phyloP scores from a whole-genome alignment of 2,888 invertebrate species.

The Lissonota sp. region DNA sequence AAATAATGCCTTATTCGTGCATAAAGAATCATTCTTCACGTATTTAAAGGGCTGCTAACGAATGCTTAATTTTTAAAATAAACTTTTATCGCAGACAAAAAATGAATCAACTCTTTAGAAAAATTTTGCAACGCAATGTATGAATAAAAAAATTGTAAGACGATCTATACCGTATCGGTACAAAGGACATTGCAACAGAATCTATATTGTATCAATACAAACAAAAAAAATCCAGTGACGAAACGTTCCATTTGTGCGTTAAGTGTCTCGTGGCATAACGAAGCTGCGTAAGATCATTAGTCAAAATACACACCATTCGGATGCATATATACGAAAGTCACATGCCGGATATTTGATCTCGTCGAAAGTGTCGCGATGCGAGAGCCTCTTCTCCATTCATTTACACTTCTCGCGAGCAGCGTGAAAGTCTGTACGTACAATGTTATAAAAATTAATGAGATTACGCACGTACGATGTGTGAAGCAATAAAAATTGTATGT shows the following conservation, averaged over 20 bases:
- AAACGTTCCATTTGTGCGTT: conserved; percentile 11
- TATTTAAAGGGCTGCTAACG: too few species aligned
- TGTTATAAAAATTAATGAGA: not conserved
- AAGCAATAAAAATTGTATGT: not conserved
- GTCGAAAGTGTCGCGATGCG: conserved; percentile 37
- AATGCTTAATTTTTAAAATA: too few species aligned
- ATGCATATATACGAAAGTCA: conserved; percentile 22
- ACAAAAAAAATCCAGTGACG: conserved; percentile 5
- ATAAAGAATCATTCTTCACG: too few species aligned
- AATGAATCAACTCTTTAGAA: too few species aligned
- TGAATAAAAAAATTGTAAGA: too few species aligned
- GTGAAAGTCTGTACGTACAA: conserved; percentile 15
- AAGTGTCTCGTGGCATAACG: conserved; percentile 7
- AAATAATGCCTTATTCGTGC: too few species aligned
- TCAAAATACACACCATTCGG: conserved; percentile 10
- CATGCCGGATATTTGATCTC: conserved; percentile 20
- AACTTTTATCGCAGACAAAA: too few species aligned
- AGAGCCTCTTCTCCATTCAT: conserved; percentile 33
- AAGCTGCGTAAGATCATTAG: conserved; percentile 52
- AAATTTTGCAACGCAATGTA: too few species aligned
- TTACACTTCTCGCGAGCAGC: conserved; percentile 23
- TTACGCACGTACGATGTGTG: not conserved
- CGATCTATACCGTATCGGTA: too few species aligned
- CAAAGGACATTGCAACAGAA: too few species aligned
- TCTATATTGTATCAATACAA: too few species aligned